These are phyloP conservation scores for Alfaro cultratus DNA, from an alignment of 2,797 vertebrate species.

Conservation along the genomic window DNA sequence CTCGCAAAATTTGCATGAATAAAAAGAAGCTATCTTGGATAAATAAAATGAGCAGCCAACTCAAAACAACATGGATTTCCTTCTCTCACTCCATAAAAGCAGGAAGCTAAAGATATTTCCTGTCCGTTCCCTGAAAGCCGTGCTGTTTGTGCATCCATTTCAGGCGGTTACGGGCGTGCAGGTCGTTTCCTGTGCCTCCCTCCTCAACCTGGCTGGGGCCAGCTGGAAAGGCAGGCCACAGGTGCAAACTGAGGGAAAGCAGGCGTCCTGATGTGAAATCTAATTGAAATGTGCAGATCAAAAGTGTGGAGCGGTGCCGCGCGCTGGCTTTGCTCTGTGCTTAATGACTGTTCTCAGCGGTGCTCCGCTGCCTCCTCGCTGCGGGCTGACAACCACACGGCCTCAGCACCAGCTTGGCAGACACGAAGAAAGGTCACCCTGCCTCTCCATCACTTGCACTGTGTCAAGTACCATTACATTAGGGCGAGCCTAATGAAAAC, in stretches of 20 bases:
- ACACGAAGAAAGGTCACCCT: slow-evolving; percentile 77
- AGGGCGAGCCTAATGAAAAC: slow-evolving; percentile 69
- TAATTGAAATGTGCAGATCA: slow-evolving; percentile 86
- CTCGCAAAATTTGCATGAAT: slow-evolving; percentile 25
- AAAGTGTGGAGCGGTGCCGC: slow-evolving; percentile 74
- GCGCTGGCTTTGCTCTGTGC: slow-evolving; percentile 73
- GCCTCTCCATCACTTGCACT: slow-evolving; percentile 76
- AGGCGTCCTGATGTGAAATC: slow-evolving; percentile 83
- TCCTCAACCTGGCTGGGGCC: slow-evolving; percentile 45
- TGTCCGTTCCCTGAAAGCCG: slow-evolving; percentile 20
- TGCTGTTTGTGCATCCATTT: slow-evolving; percentile 39
- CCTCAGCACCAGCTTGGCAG: slow-evolving; percentile 73
- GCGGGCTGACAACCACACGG: slow-evolving; percentile 67
- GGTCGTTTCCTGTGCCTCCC: slow-evolving; percentile 38
- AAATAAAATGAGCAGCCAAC: not conserved
- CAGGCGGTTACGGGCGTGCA: slow-evolving; percentile 25
- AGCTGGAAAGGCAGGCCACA: slow-evolving; percentile 65
- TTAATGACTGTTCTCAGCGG: slow-evolving; percentile 79
- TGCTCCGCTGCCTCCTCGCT: slow-evolving; percentile 60
- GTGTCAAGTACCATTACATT: slow-evolving; percentile 72
- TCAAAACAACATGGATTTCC: not conserved
- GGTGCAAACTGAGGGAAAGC: slow-evolving; percentile 79
- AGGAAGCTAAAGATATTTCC: slow-evolving; percentile 20
- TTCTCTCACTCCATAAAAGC: slow-evolving; percentile 3
- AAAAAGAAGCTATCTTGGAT: not conserved